A percentile compares a stretch with the other conserved stretches of the same genome.
Conservation (phyloP, 2,113 vertebrate species). For the Typhlomys cinereus region DNA sequence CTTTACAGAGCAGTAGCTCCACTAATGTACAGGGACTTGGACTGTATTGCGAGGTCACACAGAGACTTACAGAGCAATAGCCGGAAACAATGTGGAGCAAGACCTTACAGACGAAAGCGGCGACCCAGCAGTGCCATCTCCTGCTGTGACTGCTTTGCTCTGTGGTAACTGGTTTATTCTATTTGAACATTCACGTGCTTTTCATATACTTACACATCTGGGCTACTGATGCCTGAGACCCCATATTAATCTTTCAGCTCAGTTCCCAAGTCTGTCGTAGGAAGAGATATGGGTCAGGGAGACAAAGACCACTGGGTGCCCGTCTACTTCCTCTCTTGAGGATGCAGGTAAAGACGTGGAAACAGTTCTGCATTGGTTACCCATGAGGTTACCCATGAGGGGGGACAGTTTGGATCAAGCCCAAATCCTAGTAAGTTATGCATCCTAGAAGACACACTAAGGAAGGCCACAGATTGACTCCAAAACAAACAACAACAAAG, state of each 20-base stretch:
- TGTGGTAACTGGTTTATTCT: neutral
- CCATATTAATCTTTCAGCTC: neutral
- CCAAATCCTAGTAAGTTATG: neutral
- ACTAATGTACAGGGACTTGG: neutral
- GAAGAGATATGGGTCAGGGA: neutral
- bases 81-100: neutral
- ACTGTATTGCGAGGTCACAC: neutral
- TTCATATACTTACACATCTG: neutral
- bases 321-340: neutral
- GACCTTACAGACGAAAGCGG: neutral
- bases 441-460: accelerated
- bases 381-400: too few species aligned
- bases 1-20: neutral
- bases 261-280: neutral
- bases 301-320: neutral
- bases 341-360: too few species aligned
- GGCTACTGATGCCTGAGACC: neutral
- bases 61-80: accelerated
- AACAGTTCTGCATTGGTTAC: too few species aligned
- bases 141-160: neutral
- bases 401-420: too few species aligned
- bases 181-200: neutral
- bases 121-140: accelerated
- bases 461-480: neutral
- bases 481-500: neutral